phyloP scores from a whole-genome alignment of 2,113 vertebrate species.

The Pollimyrus isidori region DNA sequence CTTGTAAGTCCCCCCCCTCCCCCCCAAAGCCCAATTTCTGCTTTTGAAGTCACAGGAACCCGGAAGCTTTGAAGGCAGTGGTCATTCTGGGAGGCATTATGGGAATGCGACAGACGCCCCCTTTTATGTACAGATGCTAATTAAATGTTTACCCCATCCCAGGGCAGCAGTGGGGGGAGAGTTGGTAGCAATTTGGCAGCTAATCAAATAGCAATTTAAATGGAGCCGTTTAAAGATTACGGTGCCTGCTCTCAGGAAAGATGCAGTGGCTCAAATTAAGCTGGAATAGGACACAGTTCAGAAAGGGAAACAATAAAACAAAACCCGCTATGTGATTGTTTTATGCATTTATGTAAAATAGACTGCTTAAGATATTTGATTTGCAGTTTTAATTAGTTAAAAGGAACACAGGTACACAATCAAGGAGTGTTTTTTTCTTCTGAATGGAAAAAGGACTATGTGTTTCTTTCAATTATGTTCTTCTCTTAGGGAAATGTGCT shows the following conservation, averaged over 20 bases:
- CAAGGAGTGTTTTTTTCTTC: constrained; percentile 30
- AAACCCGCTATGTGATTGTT: constrained; percentile 50
- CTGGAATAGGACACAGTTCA: constrained; percentile 50
- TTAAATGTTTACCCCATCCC: constrained; percentile 64
- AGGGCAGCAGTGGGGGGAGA: constrained; percentile 56
- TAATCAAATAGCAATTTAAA: constrained; percentile 80
- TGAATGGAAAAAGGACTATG: constrained; percentile 38
- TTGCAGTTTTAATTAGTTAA: constrained; percentile 56
- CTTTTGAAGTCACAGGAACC: constrained; percentile 58
- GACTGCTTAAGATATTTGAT: constrained; percentile 50
- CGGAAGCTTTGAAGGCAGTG: constrained; percentile 62
- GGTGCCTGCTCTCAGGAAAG: constrained; percentile 57
- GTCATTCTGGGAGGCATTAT: constrained; percentile 65
- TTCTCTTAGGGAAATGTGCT: constrained; percentile 39
- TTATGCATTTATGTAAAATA: constrained; percentile 52
- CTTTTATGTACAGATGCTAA: constrained; percentile 72
- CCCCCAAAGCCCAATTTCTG: constrained; percentile 53
- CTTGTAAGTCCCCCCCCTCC: constrained; percentile 37
- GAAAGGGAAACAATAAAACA: constrained; percentile 50
- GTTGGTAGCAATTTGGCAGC: constrained; percentile 73
- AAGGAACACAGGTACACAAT: constrained; percentile 51
- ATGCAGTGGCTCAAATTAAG: constrained; percentile 60
- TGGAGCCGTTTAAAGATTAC: constrained; percentile 70
- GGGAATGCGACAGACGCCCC: constrained; percentile 61
- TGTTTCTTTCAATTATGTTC: constrained; percentile 57